Percentiles rank a stretch among this genome's conserved stretches.
Conservation (phyloP, 2,888 invertebrate species). For the Clistopyga incitator region DNA sequence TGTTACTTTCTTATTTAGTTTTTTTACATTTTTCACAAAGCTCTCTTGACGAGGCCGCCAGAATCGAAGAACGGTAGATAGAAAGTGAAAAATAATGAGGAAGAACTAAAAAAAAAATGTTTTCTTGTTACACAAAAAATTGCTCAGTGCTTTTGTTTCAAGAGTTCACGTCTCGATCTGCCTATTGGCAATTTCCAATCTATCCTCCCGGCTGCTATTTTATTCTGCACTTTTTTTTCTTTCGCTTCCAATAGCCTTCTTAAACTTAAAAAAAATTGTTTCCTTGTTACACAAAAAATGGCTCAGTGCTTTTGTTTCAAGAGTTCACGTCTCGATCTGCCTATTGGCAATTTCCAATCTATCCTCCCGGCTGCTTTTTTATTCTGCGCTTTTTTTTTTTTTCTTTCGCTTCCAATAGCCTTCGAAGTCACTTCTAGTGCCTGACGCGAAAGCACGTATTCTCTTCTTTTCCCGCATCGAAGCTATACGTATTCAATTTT, state of each 20-base stretch:
- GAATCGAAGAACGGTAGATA: too few species aligned
- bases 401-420: conserved; percentile 28
- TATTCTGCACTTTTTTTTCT: conserved; percentile 1
- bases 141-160: background rate
- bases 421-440: conserved; percentile 30
- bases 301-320: background rate
- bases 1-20: too few species aligned
- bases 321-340: background rate
- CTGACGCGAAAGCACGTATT: conserved; percentile 39
- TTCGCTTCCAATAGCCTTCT: conserved; percentile 35
- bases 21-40: too few species aligned
- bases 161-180: background rate
- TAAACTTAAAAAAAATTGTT: too few species aligned
- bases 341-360: conserved; percentile 14
- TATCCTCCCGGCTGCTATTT: conserved; percentile 14
- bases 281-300: background rate
- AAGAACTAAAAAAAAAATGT: too few species aligned
- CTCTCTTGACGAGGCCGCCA: too few species aligned
- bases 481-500: conserved; percentile 48
- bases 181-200: conserved; percentile 11
- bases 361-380: conserved; percentile 17
- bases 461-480: conserved; percentile 14
- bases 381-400: conserved; percentile 13
- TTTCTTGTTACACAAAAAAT: background rate
- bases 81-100: too few species aligned